Percentiles rank a stretch among this genome's conserved stretches.
phyloP scores from a whole-genome alignment of 1,140 invertebrate species.

The Pentalonia nigronervosa region DNA sequence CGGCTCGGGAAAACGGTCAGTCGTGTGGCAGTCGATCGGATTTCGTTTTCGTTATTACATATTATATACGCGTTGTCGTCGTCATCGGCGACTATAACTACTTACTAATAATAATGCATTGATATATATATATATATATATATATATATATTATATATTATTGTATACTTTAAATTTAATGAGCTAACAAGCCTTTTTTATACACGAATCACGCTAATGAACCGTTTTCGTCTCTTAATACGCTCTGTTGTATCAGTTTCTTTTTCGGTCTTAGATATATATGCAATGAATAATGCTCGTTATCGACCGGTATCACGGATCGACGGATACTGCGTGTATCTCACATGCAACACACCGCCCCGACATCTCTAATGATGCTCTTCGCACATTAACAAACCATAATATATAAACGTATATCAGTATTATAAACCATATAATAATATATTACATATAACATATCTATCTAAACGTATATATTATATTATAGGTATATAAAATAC shows the following conservation, averaged over 20 bases:
- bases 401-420: not conserved
- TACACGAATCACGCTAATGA: conserved; percentile 13
- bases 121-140: not conserved
- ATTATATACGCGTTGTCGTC: not conserved
- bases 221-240: not conserved
- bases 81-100: not conserved
- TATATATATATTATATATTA: not conserved
- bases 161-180: not conserved
- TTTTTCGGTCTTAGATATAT: not conserved
- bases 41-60: not conserved
- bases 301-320: conserved; percentile 48
- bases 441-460: not conserved
- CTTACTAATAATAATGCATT: not conserved
- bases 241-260: not conserved
- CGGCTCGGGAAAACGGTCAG: not conserved
- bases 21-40: no score
- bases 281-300: not conserved
- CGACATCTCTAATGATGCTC: conserved; percentile 13
- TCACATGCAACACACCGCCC: not conserved
- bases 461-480: not conserved
- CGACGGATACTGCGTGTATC: not conserved
- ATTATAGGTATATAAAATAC: no score
- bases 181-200: conserved; percentile 36
- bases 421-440: not conserved
- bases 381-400: conserved; percentile 11